phyloP scores from a whole-genome alignment of 2,888 invertebrate genomes.

The Nebria brevicollis region DNA sequence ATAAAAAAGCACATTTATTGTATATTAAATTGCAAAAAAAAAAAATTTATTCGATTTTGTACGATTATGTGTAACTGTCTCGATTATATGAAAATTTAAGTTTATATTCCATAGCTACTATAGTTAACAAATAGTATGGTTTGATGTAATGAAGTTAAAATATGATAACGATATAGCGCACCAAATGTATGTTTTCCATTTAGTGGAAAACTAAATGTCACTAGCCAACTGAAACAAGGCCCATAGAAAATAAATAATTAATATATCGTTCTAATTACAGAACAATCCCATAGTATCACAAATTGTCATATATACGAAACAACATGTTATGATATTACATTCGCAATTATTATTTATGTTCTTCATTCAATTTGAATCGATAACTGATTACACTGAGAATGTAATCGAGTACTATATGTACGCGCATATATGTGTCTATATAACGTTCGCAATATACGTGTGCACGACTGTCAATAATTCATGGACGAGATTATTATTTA shows the following conservation, averaged over 20 bases:
- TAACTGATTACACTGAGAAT: slow-evolving; percentile 40
- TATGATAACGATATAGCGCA: neutral
- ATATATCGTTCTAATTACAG: slow-evolving; percentile 39
- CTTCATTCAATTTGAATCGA: slow-evolving; percentile 39
- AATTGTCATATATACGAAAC: slow-evolving; percentile 34
- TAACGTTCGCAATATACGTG: neutral
- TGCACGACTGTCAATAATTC: slow-evolving; percentile 15
- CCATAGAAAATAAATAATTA: slow-evolving; percentile 29
- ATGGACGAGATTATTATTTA: slow-evolving; percentile 19
- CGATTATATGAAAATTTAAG: no score
- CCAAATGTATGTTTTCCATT: neutral
- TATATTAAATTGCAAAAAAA: no score
- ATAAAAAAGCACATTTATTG: no score
- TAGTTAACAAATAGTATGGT: neutral
- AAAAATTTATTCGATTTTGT: no score
- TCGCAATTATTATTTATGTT: slow-evolving; percentile 41
- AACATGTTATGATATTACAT: slow-evolving; percentile 30
- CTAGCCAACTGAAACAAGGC: neutral
- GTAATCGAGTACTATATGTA: slow-evolving; percentile 30
- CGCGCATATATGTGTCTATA: neutral
- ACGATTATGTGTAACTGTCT: no score
- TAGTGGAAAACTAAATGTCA: neutral
- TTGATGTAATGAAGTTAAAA: neutral
- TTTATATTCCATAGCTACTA: neutral
- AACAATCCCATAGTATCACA: slow-evolving; percentile 27